Evolutionary conservation across 2,113 vertebrate genomes (phyloP).

Genomic region (Sigmodon hispidus): DNA sequence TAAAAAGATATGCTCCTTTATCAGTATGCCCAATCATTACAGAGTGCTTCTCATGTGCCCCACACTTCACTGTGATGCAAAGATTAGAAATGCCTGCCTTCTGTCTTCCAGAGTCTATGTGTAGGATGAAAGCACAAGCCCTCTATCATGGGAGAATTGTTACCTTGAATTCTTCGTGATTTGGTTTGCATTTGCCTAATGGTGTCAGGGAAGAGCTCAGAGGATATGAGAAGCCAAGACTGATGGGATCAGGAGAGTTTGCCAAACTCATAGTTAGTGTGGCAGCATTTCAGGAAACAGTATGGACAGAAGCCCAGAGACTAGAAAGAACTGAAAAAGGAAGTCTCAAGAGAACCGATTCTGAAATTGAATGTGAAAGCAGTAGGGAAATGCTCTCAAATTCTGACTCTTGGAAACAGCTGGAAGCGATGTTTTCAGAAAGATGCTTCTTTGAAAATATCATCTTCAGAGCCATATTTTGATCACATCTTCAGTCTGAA

Average conservation of each 20-base stretch:
- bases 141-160: not conserved
- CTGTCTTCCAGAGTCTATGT: not conserved
- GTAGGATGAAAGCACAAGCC: not conserved
- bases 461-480: not conserved
- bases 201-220: not conserved
- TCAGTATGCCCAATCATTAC: not conserved
- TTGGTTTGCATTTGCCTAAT: not conserved
- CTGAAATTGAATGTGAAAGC: not conserved
- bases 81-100: not conserved
- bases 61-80: not conserved
- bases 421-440: not conserved
- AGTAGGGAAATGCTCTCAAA: not conserved
- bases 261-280: not conserved
- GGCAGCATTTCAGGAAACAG: not conserved
- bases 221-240: not conserved
- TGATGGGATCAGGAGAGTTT: not conserved
- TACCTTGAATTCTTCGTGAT: not conserved
- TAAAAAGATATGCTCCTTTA: constrained; percentile 6
- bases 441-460: not conserved
- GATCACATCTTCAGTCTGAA: not conserved
- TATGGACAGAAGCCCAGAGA: not conserved
- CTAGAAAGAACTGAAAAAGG: fast-evolving
- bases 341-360: not conserved
- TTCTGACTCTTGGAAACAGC: not conserved
- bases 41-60: not conserved